phyloP scores from a whole-genome alignment of 2,888 invertebrate genomes.

The Diarsia dahlii region DNA sequence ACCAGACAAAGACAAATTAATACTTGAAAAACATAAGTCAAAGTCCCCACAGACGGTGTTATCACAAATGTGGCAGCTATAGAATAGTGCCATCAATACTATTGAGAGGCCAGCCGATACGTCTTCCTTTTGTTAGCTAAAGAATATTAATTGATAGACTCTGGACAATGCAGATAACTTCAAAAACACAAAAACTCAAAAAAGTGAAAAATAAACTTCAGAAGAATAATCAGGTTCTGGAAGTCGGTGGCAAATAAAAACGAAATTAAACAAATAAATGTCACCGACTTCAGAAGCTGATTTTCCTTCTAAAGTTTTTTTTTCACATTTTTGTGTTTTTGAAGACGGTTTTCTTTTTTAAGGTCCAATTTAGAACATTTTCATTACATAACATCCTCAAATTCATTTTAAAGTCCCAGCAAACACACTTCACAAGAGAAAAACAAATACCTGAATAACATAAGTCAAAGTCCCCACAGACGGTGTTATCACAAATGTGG shows the following conservation, averaged over 20 bases:
- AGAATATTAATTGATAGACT: slow-evolving; percentile 64
- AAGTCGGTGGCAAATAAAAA: too few relatives aligned
- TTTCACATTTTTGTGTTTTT: too few relatives aligned
- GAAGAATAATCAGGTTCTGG: too few relatives aligned
- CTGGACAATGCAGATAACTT: slow-evolving; percentile 51
- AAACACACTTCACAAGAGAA: background rate
- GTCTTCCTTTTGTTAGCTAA: slow-evolving; percentile 55
- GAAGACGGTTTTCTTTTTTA: too few relatives aligned
- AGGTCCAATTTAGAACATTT: too few relatives aligned
- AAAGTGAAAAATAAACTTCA: too few relatives aligned
- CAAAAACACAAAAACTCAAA: too few relatives aligned
- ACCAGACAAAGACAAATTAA: slow-evolving; percentile 1
- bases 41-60: slow-evolving; percentile 12
- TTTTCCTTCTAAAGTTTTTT: too few relatives aligned
- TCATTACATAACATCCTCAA: background rate
- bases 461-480: slow-evolving; percentile 36
- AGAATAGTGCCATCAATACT: slow-evolving; percentile 56
- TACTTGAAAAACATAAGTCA: slow-evolving; percentile 38
- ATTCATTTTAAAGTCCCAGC: background rate
- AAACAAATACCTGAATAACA: slow-evolving; percentile 12
- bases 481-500: slow-evolving; percentile 29
- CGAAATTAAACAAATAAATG: too few relatives aligned
- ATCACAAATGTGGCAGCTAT: slow-evolving; percentile 26
- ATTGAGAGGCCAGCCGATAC: slow-evolving; percentile 46
- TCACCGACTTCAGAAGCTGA: too few relatives aligned